Evolutionary conservation across 2,113 vertebrate genomes (phyloP).

Genomic region (Paedocypris sp.): DNA sequence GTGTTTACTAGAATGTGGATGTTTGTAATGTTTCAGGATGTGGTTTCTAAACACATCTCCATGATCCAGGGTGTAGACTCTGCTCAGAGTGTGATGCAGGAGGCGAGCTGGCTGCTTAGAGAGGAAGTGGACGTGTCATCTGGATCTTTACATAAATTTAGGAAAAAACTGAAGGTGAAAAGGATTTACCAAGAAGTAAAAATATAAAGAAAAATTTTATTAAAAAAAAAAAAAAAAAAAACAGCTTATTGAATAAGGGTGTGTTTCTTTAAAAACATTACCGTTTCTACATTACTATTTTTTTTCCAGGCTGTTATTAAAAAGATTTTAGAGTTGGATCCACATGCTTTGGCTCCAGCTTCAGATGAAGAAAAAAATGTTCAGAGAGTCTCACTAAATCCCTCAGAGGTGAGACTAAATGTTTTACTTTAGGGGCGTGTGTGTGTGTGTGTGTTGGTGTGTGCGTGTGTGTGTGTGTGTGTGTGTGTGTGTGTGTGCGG

Average conservation of each 20-base stretch:
- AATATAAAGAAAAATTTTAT: no score
- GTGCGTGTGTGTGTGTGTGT: no score
- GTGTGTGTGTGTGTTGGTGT: no score
- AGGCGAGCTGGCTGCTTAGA: conserved; percentile 23
- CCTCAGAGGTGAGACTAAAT: conserved; percentile 41
- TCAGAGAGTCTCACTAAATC: conserved; percentile 34
- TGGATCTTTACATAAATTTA: conserved; percentile 34
- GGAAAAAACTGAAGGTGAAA: conserved; percentile 55
- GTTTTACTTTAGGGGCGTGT: background rate
- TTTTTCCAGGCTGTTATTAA: conserved; percentile 38
- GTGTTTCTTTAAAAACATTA: no score
- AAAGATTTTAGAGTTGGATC: conserved; percentile 42
- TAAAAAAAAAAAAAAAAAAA: no score
- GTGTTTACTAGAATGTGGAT: background rate
- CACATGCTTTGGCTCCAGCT: conserved; percentile 27
- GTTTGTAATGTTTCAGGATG: conserved; percentile 31
- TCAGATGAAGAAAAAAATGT: conserved; percentile 21
- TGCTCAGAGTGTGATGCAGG: conserved; percentile 36
- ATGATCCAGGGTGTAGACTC: conserved; percentile 18
- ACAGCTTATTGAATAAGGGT: no score
- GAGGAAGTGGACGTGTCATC: conserved; percentile 38
- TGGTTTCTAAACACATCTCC: conserved; percentile 9
- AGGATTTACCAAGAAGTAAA: no score
- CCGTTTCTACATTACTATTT: background rate
- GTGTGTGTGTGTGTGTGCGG: no score